Evolutionary conservation across 2,888 invertebrate species (phyloP).

Genomic region (Sminthurinus aureus): DNA sequence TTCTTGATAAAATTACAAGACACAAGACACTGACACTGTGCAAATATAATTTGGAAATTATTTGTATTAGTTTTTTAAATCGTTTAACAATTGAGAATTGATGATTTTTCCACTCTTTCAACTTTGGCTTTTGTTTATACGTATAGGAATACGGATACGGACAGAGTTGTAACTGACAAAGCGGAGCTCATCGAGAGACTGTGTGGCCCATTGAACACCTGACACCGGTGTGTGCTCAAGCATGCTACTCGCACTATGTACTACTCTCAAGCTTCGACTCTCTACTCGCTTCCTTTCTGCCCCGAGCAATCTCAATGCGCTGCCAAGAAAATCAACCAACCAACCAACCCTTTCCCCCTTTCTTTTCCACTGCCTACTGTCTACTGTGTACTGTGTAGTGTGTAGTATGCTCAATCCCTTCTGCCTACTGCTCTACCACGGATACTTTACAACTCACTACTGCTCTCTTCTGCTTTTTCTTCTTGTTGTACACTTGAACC

Average conservation of each 20-base stretch:
- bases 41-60: too few species aligned
- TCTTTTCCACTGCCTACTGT: neutral
- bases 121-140: neutral
- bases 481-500: too few species aligned
- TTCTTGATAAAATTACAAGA: too few species aligned
- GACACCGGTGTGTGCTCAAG: constrained; percentile 36
- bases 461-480: too few species aligned
- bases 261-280: neutral
- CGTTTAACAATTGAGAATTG: too few species aligned
- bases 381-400: too few species aligned
- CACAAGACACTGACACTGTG: too few species aligned
- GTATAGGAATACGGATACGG: neutral
- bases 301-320: neutral
- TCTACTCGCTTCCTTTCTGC: neutral
- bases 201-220: constrained; percentile 39
- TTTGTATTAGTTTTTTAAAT: too few species aligned
- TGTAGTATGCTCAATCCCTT: too few species aligned
- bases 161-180: constrained; percentile 6
- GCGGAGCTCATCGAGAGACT: constrained; percentile 36
- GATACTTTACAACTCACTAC: too few species aligned
- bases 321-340: neutral
- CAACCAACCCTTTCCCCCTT: neutral
- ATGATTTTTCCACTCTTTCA: neutral
- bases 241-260: constrained; percentile 33
- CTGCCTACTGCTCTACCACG: too few species aligned